A percentile compares a stretch with the other conserved stretches of the same genome.
Evolutionary conservation across 2,797 vertebrate species (phyloP).

Genomic region (Eulemur mongoz): DNA sequence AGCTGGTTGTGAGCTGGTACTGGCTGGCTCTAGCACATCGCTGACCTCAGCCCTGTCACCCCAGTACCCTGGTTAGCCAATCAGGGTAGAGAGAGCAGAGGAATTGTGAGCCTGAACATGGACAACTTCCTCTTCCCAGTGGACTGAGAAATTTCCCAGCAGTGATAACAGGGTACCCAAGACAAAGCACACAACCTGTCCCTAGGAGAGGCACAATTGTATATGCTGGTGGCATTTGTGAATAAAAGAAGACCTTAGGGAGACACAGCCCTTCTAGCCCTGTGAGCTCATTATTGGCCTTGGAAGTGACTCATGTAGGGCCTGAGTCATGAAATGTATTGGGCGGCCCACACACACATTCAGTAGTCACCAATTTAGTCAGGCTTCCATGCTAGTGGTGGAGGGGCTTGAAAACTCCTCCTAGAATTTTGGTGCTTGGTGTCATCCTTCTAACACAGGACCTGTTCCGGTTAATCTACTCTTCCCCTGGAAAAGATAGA

Average conservation of each 20-base stretch:
- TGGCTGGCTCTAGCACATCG: background rate
- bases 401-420: background rate
- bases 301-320: background rate
- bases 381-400: background rate
- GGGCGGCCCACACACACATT: background rate
- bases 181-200: background rate
- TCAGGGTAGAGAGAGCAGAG: background rate
- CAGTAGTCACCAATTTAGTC: background rate
- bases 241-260: background rate
- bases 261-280: background rate
- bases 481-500: background rate
- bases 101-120: background rate
- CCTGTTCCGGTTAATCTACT: background rate
- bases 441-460: background rate
- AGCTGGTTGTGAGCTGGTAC: background rate
- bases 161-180: background rate
- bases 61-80: background rate
- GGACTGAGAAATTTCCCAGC: background rate
- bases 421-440: background rate
- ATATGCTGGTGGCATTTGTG: background rate
- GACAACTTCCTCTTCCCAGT: background rate
- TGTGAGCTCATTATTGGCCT: background rate
- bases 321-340: background rate
- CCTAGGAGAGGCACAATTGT: background rate
- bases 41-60: background rate